A percentile compares a stretch with the other conserved stretches of the same genome.
Conservation (phyloP, 1,140 invertebrate genomes). For the Trachymyrmex septentrionalis region DNA sequence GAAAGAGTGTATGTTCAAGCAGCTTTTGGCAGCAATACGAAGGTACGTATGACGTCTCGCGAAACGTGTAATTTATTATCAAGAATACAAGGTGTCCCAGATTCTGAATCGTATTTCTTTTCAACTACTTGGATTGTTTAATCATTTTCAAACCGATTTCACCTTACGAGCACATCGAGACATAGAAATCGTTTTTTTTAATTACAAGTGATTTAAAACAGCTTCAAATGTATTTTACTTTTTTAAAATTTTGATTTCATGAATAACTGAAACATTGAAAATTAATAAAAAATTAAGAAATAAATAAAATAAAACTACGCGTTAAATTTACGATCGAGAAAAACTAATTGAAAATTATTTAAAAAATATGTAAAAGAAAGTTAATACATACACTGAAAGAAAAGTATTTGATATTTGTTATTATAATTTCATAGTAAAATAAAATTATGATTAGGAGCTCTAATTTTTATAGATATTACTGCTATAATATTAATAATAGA, state of each 20-base stretch:
- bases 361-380: neutral
- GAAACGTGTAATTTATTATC: constrained; percentile 44
- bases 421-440: too few relatives aligned
- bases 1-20: constrained; percentile 52
- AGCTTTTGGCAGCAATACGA: constrained; percentile 71
- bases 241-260: neutral
- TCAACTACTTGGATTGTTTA: neutral
- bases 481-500: too few relatives aligned
- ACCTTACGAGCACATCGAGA: neutral
- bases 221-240: neutral
- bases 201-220: neutral
- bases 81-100: constrained; percentile 10
- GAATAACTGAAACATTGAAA: constrained; percentile 19
- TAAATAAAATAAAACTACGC: neutral
- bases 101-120: neutral
- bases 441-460: too few relatives aligned
- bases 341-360: neutral
- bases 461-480: too few relatives aligned
- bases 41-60: constrained; percentile 65
- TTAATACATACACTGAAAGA: neutral
- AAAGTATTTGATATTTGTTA: too few relatives aligned
- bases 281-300: neutral
- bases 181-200: neutral
- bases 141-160: constrained; percentile 3
- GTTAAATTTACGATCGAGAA: neutral